Evolutionary conservation across 2,113 vertebrate species (phyloP), one percentile per base, ranked within the genome.

Genomic region (Coturnix japonica): DNA sequence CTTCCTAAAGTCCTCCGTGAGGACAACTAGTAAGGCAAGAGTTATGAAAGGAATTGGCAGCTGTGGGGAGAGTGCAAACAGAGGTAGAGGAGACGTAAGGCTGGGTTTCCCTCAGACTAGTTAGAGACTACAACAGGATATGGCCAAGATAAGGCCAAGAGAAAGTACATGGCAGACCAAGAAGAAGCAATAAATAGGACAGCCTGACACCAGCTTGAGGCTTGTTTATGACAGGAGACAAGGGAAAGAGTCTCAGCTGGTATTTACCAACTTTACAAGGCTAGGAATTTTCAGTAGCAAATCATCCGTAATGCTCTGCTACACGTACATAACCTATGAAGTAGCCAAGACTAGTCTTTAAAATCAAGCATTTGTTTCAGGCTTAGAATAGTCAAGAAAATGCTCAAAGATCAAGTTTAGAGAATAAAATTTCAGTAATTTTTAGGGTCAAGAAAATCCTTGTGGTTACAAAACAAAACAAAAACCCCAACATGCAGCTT

Each of bases 31-130:
- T 94, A 89, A 94, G 89, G 91, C 85, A 94, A 96, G 92, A 95
- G 85, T 71, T 92, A 97, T 90, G 88, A 93, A 92, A 95, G 93
- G 92, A 95, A 94, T 91, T 95, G 94, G 92, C 91, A 96, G 94
- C 91, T 96, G 89, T 92, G 91, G 95, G 92, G 92, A 96, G 89
- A 93, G 94, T 47, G 95, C 87, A 96, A 94, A 95, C 87, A 96
- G 71, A 95, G 79, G 92, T 87, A 93, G 94, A 96, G 94, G 92
- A 96, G 92, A 91, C 4, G 89, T 94, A 87, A 92, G 94, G 89
- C 90, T 95, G 84, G 81, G 81, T 93, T 95, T 95, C 78, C 81
- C 94, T 93, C 86, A 89, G 8, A 89, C 89, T 95, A 92, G 20
- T 87, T 84, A 81, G 88, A 94, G 89, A 64, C 78, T 91, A 95